Evolutionary conservation across 1,140 invertebrate species (phyloP), one percentile per base, ranked within the genome.

Genomic region (Saxidomus purpurata): DNA sequence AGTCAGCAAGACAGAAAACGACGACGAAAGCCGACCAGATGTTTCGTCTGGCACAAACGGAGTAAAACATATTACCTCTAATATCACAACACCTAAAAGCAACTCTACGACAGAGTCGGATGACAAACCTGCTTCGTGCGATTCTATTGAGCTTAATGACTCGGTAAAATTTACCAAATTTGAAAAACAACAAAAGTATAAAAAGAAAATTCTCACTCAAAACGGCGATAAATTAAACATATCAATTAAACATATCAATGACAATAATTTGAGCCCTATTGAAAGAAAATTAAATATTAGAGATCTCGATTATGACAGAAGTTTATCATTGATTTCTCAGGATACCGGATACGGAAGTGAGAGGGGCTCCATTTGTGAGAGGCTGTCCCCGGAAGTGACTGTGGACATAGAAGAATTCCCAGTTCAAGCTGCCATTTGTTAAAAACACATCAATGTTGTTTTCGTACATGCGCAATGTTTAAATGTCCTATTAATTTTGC

Each of bases 261-360:
- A 74, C 67, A 9, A 11, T 38, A 79, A 74, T 28, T 47, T 71
- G 19, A 74, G 63, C 31, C 63, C 69, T 19, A 43, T 85, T 28
- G 83, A 85, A 25, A 71, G 67, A 40, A 85, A 85, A 40, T 43
- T 85, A n/a, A 69, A 49, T 55, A 69, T 74, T n/a, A 67, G 49
- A 40, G 83, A 55, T 19, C 22, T 34, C 71, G 86, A 81, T 17
- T 89, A 89, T 74, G 87, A 82, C 61, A 19, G 87, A 47, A 76
- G 80, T 34, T 1, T 89, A n/a, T 83, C 80, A 8, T 22, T 74
- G 4, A 43, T 76, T 28, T 87, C 84, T 28, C 43, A 55, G 38
- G 87, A 89, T 43, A 89, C 87, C 43, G 87, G 87, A 59, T 89
- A 89, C 47, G 80, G 87, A 59, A 89, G 87, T 84, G 87, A 87